These are phyloP conservation scores for Bimastos eiseni DNA, from an alignment of 2,888 invertebrate species.

Conservation along the genomic window DNA sequence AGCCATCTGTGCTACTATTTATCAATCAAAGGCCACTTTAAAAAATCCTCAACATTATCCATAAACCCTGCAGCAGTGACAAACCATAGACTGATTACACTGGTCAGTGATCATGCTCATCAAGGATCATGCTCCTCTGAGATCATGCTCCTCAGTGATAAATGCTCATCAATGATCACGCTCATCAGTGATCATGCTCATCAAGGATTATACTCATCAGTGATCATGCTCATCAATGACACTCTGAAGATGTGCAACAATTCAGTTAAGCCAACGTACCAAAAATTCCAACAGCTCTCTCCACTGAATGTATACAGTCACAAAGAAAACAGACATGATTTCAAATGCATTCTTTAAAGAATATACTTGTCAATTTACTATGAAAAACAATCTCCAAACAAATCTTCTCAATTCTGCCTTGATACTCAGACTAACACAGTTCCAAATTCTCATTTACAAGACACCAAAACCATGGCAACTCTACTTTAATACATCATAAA, in stretches of 20 bases:
- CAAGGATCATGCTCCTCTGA: too few species aligned
- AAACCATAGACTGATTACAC: too few species aligned
- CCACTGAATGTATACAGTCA: background rate
- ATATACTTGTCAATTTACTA: background rate
- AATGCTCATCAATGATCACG: too few species aligned
- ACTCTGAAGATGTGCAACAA: background rate
- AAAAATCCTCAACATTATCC: too few species aligned
- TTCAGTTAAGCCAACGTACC: background rate
- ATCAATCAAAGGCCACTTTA: too few species aligned
- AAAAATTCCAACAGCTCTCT: background rate
- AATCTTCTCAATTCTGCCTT: background rate
- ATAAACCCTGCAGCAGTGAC: too few species aligned
- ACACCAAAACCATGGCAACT: background rate
- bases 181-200: too few species aligned
- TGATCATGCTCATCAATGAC: background rate
- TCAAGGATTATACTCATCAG: too few species aligned
- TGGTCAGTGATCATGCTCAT: too few species aligned
- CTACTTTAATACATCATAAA: slow-evolving; percentile 13
- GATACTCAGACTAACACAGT: background rate
- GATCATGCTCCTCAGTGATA: too few species aligned
- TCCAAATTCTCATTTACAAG: background rate
- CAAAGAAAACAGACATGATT: background rate
- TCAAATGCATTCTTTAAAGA: background rate
- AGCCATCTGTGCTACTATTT: too few species aligned
- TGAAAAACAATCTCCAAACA: background rate